Base-by-base conservation (phyloP, 1,140 invertebrate genomes). In the Calosoma granatense region DNA sequence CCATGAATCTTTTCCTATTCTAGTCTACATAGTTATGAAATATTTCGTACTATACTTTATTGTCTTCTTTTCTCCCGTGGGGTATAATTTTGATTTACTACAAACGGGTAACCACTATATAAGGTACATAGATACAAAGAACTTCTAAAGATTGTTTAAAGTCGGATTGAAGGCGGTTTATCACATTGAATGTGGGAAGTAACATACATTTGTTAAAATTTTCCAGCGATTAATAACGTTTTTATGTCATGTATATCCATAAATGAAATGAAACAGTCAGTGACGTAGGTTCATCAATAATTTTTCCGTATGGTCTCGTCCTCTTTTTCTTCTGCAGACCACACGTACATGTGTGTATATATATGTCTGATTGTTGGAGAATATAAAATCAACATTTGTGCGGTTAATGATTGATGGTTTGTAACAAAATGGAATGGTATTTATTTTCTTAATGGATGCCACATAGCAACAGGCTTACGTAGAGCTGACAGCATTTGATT, bases 401-500 rank as follows among this genome's bases (percentile, higher is more conserved):
- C n/a, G n/a, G n/a, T n/a, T n/a, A n/a, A n/a, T n/a, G n/a, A n/a
- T n/a, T n/a, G n/a, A n/a, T n/a, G n/a, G n/a, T n/a, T n/a, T n/a
- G n/a, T n/a, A n/a, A 47, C n/a, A 52, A 21, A 51, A 22, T 47
- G 21, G 20, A 15, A 22, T 43, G 56, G 55, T 57, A 47, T 54
- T 73, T 70, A 82, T 67, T 82, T 83, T 59, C 85, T 76, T n/a
- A 92, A 72, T 21, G 83, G 78, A 72, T 92, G 89, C 88, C 88
- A 91, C 86, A 89, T 90, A 9, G 87, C 85, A 39, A 90, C 82
- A 1, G 88, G 87, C 68, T 87, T 89, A 57, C 88, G 79, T 41
- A 88, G 76, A 17, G 86, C 85, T n/a, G 81, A 76, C 57, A 91
- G 73, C 88, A 91, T 90, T 72, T 90, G 87, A 62, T 84, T 83